Evolutionary conservation across 2,797 vertebrate genomes (phyloP).

Genomic region (Channallabes apus): DNA sequence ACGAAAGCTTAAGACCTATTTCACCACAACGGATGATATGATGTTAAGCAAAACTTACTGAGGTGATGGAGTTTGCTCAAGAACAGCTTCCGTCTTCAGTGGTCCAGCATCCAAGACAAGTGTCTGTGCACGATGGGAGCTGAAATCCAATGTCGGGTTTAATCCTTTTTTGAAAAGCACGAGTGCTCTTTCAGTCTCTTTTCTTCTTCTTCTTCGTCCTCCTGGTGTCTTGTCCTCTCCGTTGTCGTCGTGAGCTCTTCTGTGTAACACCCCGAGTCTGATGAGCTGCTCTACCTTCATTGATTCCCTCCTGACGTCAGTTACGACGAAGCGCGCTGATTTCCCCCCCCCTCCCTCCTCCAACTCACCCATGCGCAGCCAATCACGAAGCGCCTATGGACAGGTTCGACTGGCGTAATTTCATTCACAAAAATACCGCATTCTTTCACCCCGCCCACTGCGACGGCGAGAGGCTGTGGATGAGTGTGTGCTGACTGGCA

Average conservation of each 20-base stretch:
- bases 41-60: constrained; percentile 38
- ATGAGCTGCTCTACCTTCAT: constrained; percentile 64
- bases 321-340: constrained; percentile 56
- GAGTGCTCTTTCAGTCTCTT: neutral
- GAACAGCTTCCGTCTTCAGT: constrained; percentile 16
- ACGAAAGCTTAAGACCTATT: neutral
- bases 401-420: constrained; percentile 68
- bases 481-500: constrained; percentile 16
- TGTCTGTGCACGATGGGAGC: neutral
- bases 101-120: constrained; percentile 29
- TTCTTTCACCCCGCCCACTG: constrained; percentile 76
- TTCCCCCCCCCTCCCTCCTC: neutral
- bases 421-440: constrained; percentile 85
- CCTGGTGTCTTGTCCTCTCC: constrained; percentile 19
- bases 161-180: constrained; percentile 4
- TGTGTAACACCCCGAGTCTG: constrained; percentile 61
- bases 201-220: neutral
- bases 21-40: neutral
- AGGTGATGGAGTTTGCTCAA: constrained; percentile 19
- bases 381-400: constrained; percentile 60
- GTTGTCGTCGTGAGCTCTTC: constrained; percentile 44
- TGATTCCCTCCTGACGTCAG: constrained; percentile 74
- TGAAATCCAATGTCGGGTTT: constrained; percentile 6
- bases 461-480: constrained; percentile 60
- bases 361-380: constrained; percentile 54